Conservation (phyloP, 1,140 invertebrate species). For the Zaprionus camerounensis region DNA sequence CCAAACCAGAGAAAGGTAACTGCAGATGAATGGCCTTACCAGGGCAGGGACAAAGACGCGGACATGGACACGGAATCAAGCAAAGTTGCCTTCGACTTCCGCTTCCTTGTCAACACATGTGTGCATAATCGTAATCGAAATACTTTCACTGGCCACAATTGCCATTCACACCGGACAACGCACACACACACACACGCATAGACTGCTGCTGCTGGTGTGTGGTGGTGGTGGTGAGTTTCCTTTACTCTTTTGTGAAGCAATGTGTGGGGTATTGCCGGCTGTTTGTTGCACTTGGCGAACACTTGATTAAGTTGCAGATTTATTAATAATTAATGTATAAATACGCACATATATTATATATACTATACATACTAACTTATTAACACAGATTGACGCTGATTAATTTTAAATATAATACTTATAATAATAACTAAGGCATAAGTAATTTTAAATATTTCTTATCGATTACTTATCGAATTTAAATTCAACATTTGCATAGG, state of each 20-base stretch:
- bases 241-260: neutral
- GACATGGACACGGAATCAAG: neutral
- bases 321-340: too few species aligned
- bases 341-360: too few species aligned
- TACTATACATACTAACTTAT: too few species aligned
- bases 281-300: neutral
- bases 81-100: slow-evolving; percentile 60
- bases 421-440: too few species aligned
- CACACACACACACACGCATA: slow-evolving; percentile 22
- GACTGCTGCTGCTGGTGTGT: neutral
- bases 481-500: neutral
- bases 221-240: slow-evolving; percentile 35
- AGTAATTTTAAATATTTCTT: too few species aligned
- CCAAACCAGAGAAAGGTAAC: slow-evolving; percentile 19
- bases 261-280: neutral
- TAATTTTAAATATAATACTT: too few species aligned
- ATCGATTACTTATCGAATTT: too few species aligned
- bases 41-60: neutral
- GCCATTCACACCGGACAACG: slow-evolving; percentile 45
- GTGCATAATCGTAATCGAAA: slow-evolving; percentile 65
- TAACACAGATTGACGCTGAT: too few species aligned
- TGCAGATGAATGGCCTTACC: neutral
- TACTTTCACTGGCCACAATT: slow-evolving; percentile 63
- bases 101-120: slow-evolving; percentile 69
- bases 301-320: neutral